Base-by-base conservation (phyloP, 2,888 invertebrate species). In the Clanis bilineata region DNA sequence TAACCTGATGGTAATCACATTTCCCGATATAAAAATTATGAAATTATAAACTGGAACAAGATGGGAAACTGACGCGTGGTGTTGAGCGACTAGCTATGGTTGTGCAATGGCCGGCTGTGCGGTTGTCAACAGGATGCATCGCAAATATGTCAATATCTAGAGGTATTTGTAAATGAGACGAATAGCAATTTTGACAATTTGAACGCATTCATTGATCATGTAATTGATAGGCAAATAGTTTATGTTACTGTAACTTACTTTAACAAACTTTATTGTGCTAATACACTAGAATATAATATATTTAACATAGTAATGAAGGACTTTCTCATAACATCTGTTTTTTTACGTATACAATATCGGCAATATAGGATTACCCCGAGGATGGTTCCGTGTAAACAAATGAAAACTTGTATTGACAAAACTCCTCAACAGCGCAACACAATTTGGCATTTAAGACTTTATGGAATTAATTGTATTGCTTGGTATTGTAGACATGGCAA, bases 71-170 rank as follows among this genome's bases (percentile, higher is more conserved):
- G 12, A 15, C 39, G 18, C 39, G 32, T 32, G 32, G 32, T 36
- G 9, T 10, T 10, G 36, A 9, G 10, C 32, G 32, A 1, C n/a
- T 41, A 18, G 41, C 39, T 10, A 7, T 41, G 18, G 18, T 41
- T 41, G 41, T 41, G 41, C 18, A 32, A 10, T 32, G 18, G 10
- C 23, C n/a, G 41, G 22, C 23, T 25, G n/a, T n/a, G 28, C 18
- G 15, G 28, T 18, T 51, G 51, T 51, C 28, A 51, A 51, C 51
- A 32, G 21, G 51, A 51, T 18, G 51, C 41, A 39, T 25, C 51
- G 5, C 23, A 44, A 44, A 23, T 23, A 10, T 51, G 32, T 51
- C 51, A 51, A 32, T 28, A 51, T 12, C 36, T 36, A 36, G 9
- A 9, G 2, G 51, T 18, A 18, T 18, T 32, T 41, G 18, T 41